Evolutionary conservation across 1,140 invertebrate species (phyloP).

Genomic region (Apis laboriosa): DNA sequence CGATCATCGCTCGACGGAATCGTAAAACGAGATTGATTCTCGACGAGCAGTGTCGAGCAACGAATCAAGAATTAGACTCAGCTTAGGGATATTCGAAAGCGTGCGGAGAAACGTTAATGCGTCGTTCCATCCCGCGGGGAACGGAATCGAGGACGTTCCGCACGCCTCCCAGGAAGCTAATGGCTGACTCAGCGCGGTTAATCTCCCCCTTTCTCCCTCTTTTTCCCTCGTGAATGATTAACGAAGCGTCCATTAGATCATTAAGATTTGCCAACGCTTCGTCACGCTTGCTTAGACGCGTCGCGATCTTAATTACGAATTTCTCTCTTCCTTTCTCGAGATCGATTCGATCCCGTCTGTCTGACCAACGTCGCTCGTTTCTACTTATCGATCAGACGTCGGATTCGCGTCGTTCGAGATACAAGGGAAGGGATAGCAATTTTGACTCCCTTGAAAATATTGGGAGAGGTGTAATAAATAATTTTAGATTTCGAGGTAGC

Average conservation of each 20-base stretch:
- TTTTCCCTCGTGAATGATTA: conserved; percentile 28
- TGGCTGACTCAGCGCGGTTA: conserved; percentile 30
- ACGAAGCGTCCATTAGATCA: conserved; percentile 33
- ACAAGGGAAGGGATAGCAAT: neutral
- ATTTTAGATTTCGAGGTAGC: no score
- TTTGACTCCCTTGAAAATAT: neutral
- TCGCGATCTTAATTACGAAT: conserved; percentile 17
- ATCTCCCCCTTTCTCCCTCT: conserved; percentile 2
- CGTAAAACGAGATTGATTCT: neutral
- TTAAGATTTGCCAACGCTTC: conserved; percentile 19
- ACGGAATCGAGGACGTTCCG: conserved; percentile 1
- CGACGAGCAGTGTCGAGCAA: neutral
- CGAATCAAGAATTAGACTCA: conserved; percentile 11
- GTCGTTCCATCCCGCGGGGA: neutral
- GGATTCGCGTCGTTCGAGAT: neutral
- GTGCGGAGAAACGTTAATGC: conserved; percentile 21
- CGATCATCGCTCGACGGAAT: neutral
- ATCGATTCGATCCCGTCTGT: neutral
- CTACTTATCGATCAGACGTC: neutral
- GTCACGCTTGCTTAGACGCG: neutral
- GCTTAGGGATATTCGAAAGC: conserved; percentile 39
- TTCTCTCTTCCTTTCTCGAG: neutral
- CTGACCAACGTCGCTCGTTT: neutral
- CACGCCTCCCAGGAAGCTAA: neutral
- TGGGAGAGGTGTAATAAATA: no score